These are phyloP conservation scores for Chrysodeixis includens DNA, from an alignment of 2,888 invertebrate genomes.

Conservation along the genomic window DNA sequence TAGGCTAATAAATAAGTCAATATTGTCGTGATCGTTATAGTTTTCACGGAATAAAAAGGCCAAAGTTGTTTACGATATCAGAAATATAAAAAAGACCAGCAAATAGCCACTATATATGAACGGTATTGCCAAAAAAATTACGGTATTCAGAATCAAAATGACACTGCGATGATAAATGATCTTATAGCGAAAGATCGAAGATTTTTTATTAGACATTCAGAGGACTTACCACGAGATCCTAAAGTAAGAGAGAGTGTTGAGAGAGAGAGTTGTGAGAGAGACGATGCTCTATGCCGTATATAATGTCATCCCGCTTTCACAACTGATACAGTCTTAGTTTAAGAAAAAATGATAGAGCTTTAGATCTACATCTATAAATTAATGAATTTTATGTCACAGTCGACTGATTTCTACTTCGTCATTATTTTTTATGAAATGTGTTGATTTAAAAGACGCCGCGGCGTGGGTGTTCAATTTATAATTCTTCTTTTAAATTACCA, in stretches of 20 bases:
- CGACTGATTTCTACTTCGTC: too few species aligned
- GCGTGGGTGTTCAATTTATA: too few species aligned
- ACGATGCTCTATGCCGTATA: too few species aligned
- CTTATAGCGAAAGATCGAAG: neutral
- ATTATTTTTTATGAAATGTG: neutral
- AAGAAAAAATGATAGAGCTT: neutral
- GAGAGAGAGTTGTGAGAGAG: too few species aligned
- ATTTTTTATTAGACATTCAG: neutral
- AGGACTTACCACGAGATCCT: neutral
- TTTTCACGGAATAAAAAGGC: too few species aligned
- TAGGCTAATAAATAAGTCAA: too few species aligned
- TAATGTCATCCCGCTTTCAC: too few species aligned
- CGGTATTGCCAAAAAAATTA: neutral
- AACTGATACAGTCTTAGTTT: too few species aligned
- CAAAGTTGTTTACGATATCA: neutral
- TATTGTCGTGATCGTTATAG: too few species aligned
- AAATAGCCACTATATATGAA: neutral
- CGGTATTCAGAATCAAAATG: neutral
- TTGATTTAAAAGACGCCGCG: neutral
- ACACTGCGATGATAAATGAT: constrained; percentile 1
- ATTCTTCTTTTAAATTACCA: too few species aligned
- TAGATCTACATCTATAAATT: neutral
- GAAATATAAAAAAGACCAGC: neutral
- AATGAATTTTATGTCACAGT: neutral
- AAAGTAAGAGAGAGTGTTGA: too few species aligned